Conservation (phyloP, 2,113 vertebrate genomes). For the Corvus hawaiiensis region DNA sequence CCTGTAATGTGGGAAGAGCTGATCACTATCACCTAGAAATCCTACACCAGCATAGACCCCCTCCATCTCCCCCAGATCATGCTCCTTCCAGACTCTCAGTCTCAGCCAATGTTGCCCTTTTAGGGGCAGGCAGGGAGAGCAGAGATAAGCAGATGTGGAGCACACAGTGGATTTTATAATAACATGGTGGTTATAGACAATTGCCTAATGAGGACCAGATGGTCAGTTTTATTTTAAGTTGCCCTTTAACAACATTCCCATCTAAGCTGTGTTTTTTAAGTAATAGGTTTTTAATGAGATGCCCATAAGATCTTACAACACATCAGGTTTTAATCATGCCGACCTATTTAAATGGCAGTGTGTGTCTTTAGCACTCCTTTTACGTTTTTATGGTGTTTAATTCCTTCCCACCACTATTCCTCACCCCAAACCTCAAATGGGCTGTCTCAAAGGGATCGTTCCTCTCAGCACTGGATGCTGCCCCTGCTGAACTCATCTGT, state of each 20-base stretch:
- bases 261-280: constrained; percentile 58
- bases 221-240: constrained; percentile 66
- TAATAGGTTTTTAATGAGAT: constrained; percentile 60
- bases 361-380: constrained; percentile 16
- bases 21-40: background rate
- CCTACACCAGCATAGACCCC: background rate
- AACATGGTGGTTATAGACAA: constrained; percentile 63
- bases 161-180: constrained; percentile 60
- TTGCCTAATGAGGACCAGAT: constrained; percentile 67
- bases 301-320: constrained; percentile 40
- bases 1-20: background rate
- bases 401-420: background rate
- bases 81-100: background rate
- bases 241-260: constrained; percentile 62
- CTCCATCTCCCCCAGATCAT: background rate
- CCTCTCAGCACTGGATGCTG: background rate
- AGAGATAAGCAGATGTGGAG: constrained; percentile 65
- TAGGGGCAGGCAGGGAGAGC: constrained; percentile 18
- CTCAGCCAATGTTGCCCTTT: background rate
- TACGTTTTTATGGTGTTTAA: constrained; percentile 19
- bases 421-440: constrained; percentile 27
- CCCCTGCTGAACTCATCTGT: background rate
- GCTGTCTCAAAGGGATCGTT: background rate
- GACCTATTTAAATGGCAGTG: constrained; percentile 19
- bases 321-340: constrained; percentile 46